Conservation (phyloP, 2,888 invertebrate genomes). For the Polydrusus cervinus region DNA sequence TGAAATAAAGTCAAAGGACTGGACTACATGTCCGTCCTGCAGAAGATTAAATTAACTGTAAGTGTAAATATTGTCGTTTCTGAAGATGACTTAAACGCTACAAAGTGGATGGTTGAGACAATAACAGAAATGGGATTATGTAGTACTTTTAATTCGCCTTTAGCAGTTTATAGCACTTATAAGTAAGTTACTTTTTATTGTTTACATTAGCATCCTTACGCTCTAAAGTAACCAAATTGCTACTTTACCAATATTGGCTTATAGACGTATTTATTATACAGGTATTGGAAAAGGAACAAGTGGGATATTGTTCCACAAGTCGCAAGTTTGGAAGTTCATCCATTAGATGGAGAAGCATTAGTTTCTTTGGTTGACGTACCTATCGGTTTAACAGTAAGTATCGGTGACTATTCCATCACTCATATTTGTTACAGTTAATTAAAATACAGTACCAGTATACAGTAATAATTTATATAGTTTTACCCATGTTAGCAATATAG, state of each 20-base stretch:
- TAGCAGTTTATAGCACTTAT: slow-evolving; percentile 76
- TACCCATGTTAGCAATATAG: no score
- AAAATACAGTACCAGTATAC: no score
- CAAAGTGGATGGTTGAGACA: slow-evolving; percentile 73
- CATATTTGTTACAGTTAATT: no score
- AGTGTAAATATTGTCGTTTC: slow-evolving; percentile 71
- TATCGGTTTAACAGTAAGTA: slow-evolving; percentile 76
- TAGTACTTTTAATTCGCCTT: slow-evolving; percentile 79
- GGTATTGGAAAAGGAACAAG: slow-evolving; percentile 76
- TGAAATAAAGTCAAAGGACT: slow-evolving; percentile 73
- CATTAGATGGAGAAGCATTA: slow-evolving; percentile 84
- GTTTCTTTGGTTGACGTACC: slow-evolving; percentile 82
- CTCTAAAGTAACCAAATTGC: no score
- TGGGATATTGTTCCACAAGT: slow-evolving; percentile 74
- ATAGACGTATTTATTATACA: slow-evolving; percentile 57
- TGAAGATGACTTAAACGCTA: slow-evolving; percentile 60
- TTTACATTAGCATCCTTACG: no score
- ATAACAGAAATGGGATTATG: slow-evolving; percentile 83
- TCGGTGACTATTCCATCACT: background rate
- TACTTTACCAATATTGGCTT: no score
- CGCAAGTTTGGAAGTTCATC: slow-evolving; percentile 77
- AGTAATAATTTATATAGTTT: no score
- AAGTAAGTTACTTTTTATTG: slow-evolving; percentile 69
- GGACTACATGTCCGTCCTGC: slow-evolving; percentile 75
- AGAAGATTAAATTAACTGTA: slow-evolving; percentile 73